These are phyloP conservation scores for Anguilla anguilla DNA, from an alignment of 2,797 vertebrate genomes.

Conservation along the genomic window DNA sequence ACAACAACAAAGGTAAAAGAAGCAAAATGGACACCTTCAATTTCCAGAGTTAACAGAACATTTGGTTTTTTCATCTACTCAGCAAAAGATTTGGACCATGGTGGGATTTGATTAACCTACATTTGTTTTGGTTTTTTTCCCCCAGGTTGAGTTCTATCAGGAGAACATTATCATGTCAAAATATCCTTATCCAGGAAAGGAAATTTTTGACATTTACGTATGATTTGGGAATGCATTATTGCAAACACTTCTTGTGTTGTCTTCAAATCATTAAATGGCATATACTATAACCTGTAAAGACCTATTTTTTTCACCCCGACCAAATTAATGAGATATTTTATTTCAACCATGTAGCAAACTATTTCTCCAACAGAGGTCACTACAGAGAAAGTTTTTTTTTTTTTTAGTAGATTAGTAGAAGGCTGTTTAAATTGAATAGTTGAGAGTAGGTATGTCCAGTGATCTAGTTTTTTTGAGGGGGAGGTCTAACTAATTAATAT, in stretches of 20 bases:
- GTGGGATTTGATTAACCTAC: too few species aligned
- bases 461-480: not conserved
- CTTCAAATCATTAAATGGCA: not conserved
- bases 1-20: not conserved
- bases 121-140: too few species aligned
- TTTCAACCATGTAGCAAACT: not conserved
- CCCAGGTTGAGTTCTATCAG: too few species aligned
- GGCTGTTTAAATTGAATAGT: not conserved
- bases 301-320: not conserved
- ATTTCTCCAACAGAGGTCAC: constrained; percentile 10
- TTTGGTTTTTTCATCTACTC: too few species aligned
- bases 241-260: not conserved
- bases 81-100: too few species aligned
- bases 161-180: too few species aligned
- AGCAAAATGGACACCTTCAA: not conserved
- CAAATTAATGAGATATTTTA: not conserved
- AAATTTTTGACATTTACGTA: not conserved
- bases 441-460: not conserved
- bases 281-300: not conserved
- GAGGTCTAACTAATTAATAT: not conserved
- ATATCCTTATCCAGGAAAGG: too few species aligned
- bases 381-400: not conserved
- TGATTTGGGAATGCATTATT: not conserved
- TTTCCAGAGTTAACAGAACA: not conserved
- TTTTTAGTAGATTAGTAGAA: not conserved